Percentiles rank a stretch among this genome's conserved stretches.
These are phyloP conservation scores for Trichacis sp. DNA, from an alignment of 2,888 invertebrate species.

Conservation along the genomic window DNA sequence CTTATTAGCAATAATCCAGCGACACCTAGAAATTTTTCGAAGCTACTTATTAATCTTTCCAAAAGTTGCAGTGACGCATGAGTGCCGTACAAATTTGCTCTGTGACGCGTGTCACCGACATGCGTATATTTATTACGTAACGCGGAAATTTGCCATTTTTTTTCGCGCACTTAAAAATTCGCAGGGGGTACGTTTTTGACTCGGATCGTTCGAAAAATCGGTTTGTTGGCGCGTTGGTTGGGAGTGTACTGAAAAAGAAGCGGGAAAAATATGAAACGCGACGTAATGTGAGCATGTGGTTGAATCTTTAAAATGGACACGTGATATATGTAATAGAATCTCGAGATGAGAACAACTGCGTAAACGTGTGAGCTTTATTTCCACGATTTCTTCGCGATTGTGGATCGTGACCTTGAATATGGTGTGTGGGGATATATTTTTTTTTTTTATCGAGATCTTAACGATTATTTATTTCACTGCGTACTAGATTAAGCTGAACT, in stretches of 20 bases:
- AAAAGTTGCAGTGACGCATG: not conserved
- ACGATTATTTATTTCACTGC: slow-evolving; percentile 29
- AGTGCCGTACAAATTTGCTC: not conserved
- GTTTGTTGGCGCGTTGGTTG: too few relatives aligned
- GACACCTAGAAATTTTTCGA: slow-evolving; percentile 1
- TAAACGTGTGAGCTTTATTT: slow-evolving; percentile 37
- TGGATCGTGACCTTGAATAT: slow-evolving; percentile 37
- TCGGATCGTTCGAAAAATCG: too few relatives aligned
- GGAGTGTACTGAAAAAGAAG: too few relatives aligned
- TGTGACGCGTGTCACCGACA: not conserved
- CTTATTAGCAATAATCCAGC: not conserved
- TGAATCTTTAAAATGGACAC: slow-evolving; percentile 36
- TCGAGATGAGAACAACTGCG: too few relatives aligned
- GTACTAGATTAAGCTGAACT: too few relatives aligned
- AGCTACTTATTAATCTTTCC: not conserved
- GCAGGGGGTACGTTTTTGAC: too few relatives aligned
- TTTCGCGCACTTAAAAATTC: too few relatives aligned
- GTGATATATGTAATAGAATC: slow-evolving; percentile 36
- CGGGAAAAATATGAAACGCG: too few relatives aligned
- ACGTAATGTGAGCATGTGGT: too few relatives aligned
- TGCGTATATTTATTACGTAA: not conserved
- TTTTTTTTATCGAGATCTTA: slow-evolving; percentile 28
- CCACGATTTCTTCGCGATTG: slow-evolving; percentile 39
- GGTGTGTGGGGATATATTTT: too few relatives aligned
- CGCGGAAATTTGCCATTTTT: too few relatives aligned